These are phyloP conservation scores for Anhinga rufa DNA, from an alignment of 2,113 vertebrate species.

Conservation along the genomic window DNA sequence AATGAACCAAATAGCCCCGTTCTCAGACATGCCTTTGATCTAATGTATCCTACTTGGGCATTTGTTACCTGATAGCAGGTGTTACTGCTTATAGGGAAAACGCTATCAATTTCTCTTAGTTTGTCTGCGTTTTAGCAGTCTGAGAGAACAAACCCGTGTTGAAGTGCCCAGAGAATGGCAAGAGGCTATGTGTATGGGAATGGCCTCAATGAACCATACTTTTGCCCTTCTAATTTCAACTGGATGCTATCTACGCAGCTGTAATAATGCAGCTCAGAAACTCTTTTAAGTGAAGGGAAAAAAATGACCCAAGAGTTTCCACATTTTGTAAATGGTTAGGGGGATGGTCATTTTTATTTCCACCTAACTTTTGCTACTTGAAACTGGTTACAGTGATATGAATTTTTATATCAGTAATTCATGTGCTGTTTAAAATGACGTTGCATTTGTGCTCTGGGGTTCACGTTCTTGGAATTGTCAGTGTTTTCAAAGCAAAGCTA, in stretches of 20 bases:
- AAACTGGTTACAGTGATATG: not conserved
- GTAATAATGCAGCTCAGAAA: not conserved
- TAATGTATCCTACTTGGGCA: not conserved
- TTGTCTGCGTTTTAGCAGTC: not conserved
- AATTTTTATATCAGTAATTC: slow-evolving; percentile 37
- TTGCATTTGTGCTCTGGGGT: not conserved
- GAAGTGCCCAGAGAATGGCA: not conserved
- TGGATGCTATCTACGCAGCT: not conserved
- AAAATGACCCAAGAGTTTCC: not conserved
- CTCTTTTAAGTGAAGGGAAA: not conserved
- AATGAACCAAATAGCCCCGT: not conserved
- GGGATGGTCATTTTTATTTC: not conserved
- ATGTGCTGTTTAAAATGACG: not conserved
- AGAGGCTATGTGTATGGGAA: not conserved
- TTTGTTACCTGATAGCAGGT: not conserved
- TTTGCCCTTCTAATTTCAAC: not conserved
- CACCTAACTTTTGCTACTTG: not conserved
- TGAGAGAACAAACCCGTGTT: not conserved
- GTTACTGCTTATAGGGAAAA: not conserved
- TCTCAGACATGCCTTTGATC: not conserved
- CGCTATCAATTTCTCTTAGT: not conserved
- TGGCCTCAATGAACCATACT: not conserved
- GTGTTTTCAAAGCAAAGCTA: slow-evolving; percentile 50
- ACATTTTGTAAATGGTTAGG: not conserved
- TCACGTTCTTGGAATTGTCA: slow-evolving; percentile 39